Conservation (phyloP, 2,797 vertebrate genomes). For the Neosalanx taihuensis region DNA sequence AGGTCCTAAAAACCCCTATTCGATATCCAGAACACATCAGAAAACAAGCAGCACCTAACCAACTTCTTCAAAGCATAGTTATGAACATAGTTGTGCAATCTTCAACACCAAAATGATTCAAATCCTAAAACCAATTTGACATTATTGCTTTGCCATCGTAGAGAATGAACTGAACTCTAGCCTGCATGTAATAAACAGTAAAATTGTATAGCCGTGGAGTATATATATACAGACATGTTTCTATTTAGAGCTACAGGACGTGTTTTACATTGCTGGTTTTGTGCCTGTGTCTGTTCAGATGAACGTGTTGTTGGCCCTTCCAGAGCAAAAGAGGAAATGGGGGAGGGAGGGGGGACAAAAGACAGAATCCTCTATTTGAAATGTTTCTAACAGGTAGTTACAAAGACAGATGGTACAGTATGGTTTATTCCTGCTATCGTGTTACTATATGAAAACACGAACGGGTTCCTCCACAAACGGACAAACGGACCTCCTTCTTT, state of each 20-base stretch:
- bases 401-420: too few species aligned
- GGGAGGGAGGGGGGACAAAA: too few species aligned
- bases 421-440: too few species aligned
- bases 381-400: too few species aligned
- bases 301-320: not conserved
- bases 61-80: not conserved
- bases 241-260: not conserved
- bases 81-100: not conserved
- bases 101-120: too few species aligned
- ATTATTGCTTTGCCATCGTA: not conserved
- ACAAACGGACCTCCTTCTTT: not conserved
- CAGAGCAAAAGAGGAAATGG: not conserved
- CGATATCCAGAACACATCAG: not conserved
- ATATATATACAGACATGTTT: not conserved
- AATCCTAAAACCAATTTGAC: too few species aligned
- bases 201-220: slow-evolving; percentile 14
- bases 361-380: too few species aligned
- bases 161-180: not conserved
- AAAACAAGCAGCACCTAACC: slow-evolving; percentile 42
- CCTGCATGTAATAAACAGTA: slow-evolving; percentile 1
- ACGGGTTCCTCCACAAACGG: too few species aligned
- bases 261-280: not conserved
- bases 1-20: too few species aligned
- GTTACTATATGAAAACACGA: too few species aligned
- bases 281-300: not conserved